Evolutionary conservation across 1,140 invertebrate genomes (phyloP), one percentile per base, ranked within the genome.

Genomic region (Conopomorpha cramerella): DNA sequence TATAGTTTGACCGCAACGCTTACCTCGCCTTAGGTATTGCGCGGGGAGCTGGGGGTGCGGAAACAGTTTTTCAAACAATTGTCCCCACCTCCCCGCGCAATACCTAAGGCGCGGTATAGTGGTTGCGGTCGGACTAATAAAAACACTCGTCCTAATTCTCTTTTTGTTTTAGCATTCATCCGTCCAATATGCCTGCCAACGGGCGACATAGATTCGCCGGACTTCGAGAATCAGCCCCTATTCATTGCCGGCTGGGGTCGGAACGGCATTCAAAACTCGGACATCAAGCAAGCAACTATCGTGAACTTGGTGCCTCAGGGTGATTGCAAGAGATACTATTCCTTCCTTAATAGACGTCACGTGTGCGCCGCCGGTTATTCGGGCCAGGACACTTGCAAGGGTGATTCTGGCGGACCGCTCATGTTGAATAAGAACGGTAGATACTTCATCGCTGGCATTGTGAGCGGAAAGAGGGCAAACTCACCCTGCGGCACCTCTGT

Each of bases 381-480:
- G 2, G 65, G 65, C 1, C 50, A 74, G 35, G 66, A 74, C 35
- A 70, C 67, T 1, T 72, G 67, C 27, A 68, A 61, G 48, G 70
- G 70, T 3, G 67, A 74, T 27, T 74, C 66, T 1, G 66, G 65
- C 10, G 66, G 67, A 10, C 67, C 70, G 2, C 39, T 74, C 1
- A 74, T 74, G 70, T 56, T 64, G 44, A 13, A 63, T 13, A 62
- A 63, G 8, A 43, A 49, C 38, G 57, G 49, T 11, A 61, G 53
- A 11, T 66, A 65, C 32, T 65, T 55, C 36, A 36, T 71, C 0
- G 54, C 60, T 4, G 65, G 70, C 3, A 39, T 74, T 2, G 66
- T 74, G 0, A 74, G 70, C 35, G 70, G 70, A 0, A 74, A 74
- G 34, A 47, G 63, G 38, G 46, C 63, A 0, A 65, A 67, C 28